Conservation (phyloP, 2,113 vertebrate species). For the Sinocyclocheilus anophthalmus region DNA sequence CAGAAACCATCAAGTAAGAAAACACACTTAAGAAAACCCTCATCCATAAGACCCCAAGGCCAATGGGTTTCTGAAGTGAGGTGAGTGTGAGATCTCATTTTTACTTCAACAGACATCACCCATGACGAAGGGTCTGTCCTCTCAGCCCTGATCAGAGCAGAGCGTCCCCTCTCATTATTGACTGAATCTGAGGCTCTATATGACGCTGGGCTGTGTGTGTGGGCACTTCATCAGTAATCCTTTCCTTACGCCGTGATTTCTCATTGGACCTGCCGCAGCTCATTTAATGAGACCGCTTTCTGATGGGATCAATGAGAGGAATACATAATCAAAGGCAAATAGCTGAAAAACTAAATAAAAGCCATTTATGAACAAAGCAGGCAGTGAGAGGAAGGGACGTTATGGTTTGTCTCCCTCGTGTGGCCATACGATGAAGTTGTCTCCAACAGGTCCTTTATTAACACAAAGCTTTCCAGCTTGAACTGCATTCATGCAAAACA, state of each 20-base stretch:
- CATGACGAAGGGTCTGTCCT: not conserved
- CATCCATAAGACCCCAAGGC: not conserved
- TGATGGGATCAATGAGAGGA: not conserved
- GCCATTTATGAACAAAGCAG: not conserved
- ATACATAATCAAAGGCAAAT: not conserved
- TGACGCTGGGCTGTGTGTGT: not conserved
- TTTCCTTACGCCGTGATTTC: not conserved
- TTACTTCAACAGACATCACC: not conserved
- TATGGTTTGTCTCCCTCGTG: conserved; percentile 59
- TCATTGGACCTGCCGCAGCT: not conserved
- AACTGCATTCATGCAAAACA: no score
- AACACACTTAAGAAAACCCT: not conserved
- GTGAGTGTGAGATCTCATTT: not conserved
- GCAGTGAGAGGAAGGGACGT: not conserved
- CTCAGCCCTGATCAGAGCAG: not conserved
- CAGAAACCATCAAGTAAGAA: not conserved
- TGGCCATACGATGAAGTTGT: conserved; percentile 20
- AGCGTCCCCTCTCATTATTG: conserved; percentile 8
- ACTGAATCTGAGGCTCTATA: not conserved
- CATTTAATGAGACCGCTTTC: not conserved
- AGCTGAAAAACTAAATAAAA: not conserved
- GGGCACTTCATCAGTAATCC: not conserved
- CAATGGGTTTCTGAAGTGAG: not conserved
- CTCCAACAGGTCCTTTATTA: not conserved
- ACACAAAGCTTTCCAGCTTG: no score